These are phyloP conservation scores for Eumerus sabulonum DNA, from an alignment of 2,888 invertebrate genomes.

Conservation along the genomic window DNA sequence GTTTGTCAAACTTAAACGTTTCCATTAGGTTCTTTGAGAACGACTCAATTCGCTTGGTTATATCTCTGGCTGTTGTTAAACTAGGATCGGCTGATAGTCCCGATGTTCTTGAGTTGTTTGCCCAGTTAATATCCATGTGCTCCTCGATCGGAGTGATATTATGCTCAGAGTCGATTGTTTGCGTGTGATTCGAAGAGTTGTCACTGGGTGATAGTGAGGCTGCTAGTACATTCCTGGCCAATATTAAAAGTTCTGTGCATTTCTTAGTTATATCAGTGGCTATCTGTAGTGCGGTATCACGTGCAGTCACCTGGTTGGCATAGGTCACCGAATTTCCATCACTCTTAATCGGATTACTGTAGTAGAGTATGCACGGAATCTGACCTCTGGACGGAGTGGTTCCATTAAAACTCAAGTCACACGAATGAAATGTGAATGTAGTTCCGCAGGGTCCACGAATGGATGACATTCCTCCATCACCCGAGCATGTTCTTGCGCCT, in stretches of 20 bases:
- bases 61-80: slow-evolving; percentile 76
- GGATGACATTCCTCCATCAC: slow-evolving; percentile 93
- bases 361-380: slow-evolving; percentile 93
- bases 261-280: slow-evolving; percentile 88
- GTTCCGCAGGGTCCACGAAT: slow-evolving; percentile 96
- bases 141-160: slow-evolving; percentile 79
- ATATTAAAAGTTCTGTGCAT: slow-evolving; percentile 87
- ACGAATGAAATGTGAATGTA: slow-evolving; percentile 92
- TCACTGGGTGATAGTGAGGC: slow-evolving; percentile 81
- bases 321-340: slow-evolving; percentile 72
- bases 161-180: slow-evolving; percentile 79
- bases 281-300: slow-evolving; percentile 84
- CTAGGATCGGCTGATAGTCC: slow-evolving; percentile 76
- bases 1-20: slow-evolving; percentile 78
- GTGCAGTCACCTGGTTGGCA: slow-evolving; percentile 75
- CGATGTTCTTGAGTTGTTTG: slow-evolving; percentile 77
- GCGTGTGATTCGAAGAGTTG: slow-evolving; percentile 79
- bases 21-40: slow-evolving; percentile 79
- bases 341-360: slow-evolving; percentile 77
- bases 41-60: slow-evolving; percentile 79
- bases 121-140: slow-evolving; percentile 79
- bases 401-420: slow-evolving; percentile 97
- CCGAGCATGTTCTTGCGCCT: slow-evolving; percentile 95
- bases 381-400: slow-evolving; percentile 97
- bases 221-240: slow-evolving; percentile 85